These are phyloP conservation scores for Caenorhabditis brenneri DNA, from an alignment of 1,140 invertebrate species.

Conservation along the genomic window DNA sequence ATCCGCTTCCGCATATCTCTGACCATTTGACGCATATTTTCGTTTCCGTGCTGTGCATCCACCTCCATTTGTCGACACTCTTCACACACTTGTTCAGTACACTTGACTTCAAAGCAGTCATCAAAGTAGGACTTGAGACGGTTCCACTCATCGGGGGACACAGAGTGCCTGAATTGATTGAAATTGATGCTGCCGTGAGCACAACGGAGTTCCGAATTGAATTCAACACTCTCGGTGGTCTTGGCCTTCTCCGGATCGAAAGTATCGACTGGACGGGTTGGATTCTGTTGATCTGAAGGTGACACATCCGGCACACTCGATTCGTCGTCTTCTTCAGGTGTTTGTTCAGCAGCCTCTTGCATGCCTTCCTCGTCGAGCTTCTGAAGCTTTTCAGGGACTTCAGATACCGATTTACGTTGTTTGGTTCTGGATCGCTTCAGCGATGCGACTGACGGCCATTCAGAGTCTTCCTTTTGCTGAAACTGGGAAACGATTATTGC, in stretches of 20 bases:
- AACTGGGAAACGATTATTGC: not conserved
- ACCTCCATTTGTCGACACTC: slow-evolving; percentile 6
- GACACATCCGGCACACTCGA: not conserved
- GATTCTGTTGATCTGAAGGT: not conserved
- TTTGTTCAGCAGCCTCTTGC: not conserved
- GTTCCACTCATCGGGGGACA: not conserved
- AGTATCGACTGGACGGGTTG: not conserved
- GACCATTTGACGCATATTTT: not conserved
- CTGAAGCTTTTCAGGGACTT: not conserved
- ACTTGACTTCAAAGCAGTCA: slow-evolving; percentile 1
- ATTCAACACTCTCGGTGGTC: slow-evolving; percentile 1
- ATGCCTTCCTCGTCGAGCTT: not conserved
- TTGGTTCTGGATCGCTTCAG: not conserved
- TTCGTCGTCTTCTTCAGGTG: not conserved
- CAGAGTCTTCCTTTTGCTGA: not conserved
- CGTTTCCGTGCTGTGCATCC: not conserved
- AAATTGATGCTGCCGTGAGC: not conserved
- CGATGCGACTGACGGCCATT: not conserved
- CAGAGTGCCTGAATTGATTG: slow-evolving; percentile 25
- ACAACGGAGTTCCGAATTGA: slow-evolving; percentile 18
- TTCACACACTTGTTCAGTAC: not conserved
- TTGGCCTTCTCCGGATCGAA: not conserved
- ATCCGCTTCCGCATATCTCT: slow-evolving; percentile 7
- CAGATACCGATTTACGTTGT: not conserved
- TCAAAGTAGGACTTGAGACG: not conserved